Base-by-base conservation (phyloP, 2,888 invertebrate genomes). In the Ceramica pisi region DNA sequence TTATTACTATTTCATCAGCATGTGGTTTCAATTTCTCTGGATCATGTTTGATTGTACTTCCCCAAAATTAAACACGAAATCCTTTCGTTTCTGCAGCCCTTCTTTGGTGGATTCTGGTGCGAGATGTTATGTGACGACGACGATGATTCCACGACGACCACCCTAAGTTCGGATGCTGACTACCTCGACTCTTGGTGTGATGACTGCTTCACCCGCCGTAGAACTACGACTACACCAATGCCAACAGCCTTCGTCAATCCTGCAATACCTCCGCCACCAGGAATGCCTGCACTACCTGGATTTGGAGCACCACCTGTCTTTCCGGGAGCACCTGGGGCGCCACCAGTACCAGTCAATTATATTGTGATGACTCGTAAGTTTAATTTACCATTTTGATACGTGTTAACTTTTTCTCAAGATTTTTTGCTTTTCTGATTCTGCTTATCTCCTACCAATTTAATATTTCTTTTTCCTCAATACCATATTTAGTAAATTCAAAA, bases 91-190 rank as follows among this genome's bases (percentile, higher is more conserved):
- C 46, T 87, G 3, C 86, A 94, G 94, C 94, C 94, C 4, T 83
- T 92, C 21, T 90, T 94, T 55, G 89, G 88, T 1, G 1, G 72
- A 10, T 61, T 91, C 5, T 88, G 81, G 74, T 94, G 94, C 76
- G 90, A 91, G 31, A 26, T 90, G 2, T 73, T 93, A 1, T 95
- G 94, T 67, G 92, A 92, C 16, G 90, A 91, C 6, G 86, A 86
- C 38, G 72, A 73, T 10, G 44, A 80, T 0, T 71, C 7, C 6
- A 44, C 44, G 19, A 19, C 78, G 0, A 87, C 87, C 1, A 79
- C 89, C 4, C 81, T 61, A 0, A 76, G 75, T 23, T 55, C 56
- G 0, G 79, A 86, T 4, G 62, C 10, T 4, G 80, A 83, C 26
- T 71, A 66, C 4, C 64, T 51, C 1, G 81, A 81, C 8, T 26